A percentile compares a stretch with the other conserved stretches of the same genome.
Evolutionary conservation across 2,888 invertebrate species (phyloP).

Genomic region (Creontiades dilutus): DNA sequence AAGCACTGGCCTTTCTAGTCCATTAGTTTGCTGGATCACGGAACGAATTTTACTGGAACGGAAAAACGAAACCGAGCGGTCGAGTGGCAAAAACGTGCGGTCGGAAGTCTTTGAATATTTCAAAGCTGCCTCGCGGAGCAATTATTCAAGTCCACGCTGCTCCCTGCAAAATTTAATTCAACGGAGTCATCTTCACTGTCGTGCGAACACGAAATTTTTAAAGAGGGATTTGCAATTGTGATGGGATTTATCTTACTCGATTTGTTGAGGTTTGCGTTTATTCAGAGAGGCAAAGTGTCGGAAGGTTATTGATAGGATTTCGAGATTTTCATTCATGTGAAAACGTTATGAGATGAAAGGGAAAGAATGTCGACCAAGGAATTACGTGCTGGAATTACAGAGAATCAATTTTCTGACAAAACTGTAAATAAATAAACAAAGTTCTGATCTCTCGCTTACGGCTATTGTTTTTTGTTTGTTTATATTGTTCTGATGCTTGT

Average conservation of each 20-base stretch:
- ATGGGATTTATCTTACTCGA: background rate
- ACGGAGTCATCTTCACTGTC: background rate
- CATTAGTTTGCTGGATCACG: background rate
- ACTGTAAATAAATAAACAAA: too few species aligned
- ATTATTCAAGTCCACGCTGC: constrained; percentile 38
- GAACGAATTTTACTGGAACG: background rate
- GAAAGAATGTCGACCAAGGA: too few species aligned
- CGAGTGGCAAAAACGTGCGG: constrained; percentile 18
- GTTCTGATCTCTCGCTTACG: too few species aligned
- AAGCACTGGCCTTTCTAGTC: background rate
- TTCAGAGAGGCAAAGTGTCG: too few species aligned
- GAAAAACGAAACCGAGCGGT: background rate
- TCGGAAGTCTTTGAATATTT: constrained; percentile 37
- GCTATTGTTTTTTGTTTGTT: too few species aligned
- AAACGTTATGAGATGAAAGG: too few species aligned
- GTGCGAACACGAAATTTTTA: background rate
- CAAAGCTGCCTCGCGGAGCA: constrained; percentile 2
- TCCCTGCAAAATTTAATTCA: constrained; percentile 6
- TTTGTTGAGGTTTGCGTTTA: too few species aligned
- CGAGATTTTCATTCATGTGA: too few species aligned
- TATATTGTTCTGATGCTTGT: too few species aligned
- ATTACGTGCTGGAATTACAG: too few species aligned
- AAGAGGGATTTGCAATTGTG: background rate
- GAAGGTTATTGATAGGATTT: too few species aligned
- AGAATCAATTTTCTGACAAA: too few species aligned